These are phyloP conservation scores for Opisthocomus hoazin DNA, from an alignment of 2,113 vertebrate genomes.

Conservation along the genomic window DNA sequence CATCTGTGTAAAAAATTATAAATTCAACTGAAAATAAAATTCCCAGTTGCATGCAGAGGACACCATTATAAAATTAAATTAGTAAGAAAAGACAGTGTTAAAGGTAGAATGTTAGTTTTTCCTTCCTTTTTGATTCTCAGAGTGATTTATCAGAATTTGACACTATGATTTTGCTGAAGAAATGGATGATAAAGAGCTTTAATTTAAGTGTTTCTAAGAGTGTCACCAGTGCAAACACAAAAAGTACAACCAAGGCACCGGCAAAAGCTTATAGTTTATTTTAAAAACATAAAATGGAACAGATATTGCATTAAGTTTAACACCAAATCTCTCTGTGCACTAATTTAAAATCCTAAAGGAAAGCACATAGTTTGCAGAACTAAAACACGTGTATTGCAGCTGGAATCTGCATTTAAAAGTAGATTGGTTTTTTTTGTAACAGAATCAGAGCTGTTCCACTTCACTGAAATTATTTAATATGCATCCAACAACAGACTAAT, in stretches of 20 bases:
- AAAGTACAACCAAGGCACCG: neutral
- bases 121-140: neutral
- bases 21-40: neutral
- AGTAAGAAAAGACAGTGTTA: neutral
- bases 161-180: neutral
- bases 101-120: neutral
- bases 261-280: neutral
- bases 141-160: neutral
- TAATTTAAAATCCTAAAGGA: slow-evolving; percentile 25
- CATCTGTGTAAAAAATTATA: neutral
- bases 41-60: neutral
- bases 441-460: neutral
- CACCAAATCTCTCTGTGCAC: neutral
- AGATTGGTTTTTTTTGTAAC: neutral
- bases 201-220: neutral
- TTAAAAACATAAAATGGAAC: neutral
- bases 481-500: neutral
- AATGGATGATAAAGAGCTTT: neutral
- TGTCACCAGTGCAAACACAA: neutral
- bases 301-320: neutral
- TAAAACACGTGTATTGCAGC: neutral
- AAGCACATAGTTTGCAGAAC: neutral
- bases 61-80: neutral
- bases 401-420: neutral
- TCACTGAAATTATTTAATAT: slow-evolving; percentile 9